Evolutionary conservation across 2,888 invertebrate species (phyloP).

Genomic region (Alitta virens): DNA sequence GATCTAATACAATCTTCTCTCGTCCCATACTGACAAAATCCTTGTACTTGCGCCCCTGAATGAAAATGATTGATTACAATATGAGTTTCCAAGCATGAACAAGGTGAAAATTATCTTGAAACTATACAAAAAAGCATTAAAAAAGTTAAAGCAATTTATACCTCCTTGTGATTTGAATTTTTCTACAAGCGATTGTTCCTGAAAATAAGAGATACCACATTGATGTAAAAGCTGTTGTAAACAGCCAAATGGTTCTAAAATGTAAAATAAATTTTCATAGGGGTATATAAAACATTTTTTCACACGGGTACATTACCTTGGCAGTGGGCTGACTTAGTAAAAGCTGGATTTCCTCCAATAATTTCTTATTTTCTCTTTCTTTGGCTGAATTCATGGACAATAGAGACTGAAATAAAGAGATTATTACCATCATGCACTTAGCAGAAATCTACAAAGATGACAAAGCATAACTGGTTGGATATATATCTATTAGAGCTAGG

Average conservation of each 20-base stretch:
- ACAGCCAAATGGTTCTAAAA: too few relatives aligned
- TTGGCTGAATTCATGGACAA: conserved; percentile 90
- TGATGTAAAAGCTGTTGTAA: not conserved
- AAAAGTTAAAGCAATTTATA: conserved; percentile 23
- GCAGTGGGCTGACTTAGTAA: conserved; percentile 92
- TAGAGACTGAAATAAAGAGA: conserved; percentile 65
- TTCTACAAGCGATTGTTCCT: conserved; percentile 84
- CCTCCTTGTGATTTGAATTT: conserved; percentile 94
- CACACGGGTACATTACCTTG: too few relatives aligned
- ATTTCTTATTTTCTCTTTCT: conserved; percentile 91
- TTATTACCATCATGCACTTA: too few relatives aligned
- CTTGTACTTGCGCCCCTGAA: conserved; percentile 62
- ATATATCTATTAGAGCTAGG: too few relatives aligned
- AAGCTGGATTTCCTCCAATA: conserved; percentile 87
- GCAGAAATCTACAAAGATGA: too few relatives aligned
- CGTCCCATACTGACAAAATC: conserved; percentile 95
- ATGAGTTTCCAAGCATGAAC: too few relatives aligned
- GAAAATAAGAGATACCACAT: conserved; percentile 14
- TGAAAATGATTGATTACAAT: conserved; percentile 1
- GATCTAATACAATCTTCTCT: conserved; percentile 75
- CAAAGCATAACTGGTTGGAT: too few relatives aligned
- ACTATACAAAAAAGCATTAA: not conserved
- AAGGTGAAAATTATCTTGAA: too few relatives aligned
- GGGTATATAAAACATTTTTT: too few relatives aligned
- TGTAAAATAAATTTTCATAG: too few relatives aligned